phyloP scores from a whole-genome alignment of 2,797 vertebrate genomes.

The Enteromius mattozi region DNA sequence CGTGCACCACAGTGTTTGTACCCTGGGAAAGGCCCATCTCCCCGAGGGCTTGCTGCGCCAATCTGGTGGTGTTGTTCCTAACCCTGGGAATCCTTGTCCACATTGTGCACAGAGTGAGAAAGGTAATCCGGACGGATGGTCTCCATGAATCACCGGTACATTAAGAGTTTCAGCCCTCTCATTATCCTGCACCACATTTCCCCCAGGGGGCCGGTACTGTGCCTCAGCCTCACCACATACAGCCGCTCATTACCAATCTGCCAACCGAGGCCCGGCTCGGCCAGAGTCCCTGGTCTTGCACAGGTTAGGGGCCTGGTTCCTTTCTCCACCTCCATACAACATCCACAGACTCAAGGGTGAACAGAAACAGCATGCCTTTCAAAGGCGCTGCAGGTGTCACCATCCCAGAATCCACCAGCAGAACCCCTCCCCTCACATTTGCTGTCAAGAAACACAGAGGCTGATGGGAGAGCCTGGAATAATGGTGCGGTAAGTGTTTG shows the following conservation, averaged over 20 bases:
- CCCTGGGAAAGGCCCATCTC: slow-evolving; percentile 62
- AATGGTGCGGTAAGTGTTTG: slow-evolving; percentile 86
- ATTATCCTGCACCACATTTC: slow-evolving; percentile 86
- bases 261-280: slow-evolving; percentile 81
- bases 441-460: slow-evolving; percentile 80
- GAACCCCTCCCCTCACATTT: slow-evolving; percentile 69
- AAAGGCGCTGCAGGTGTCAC: slow-evolving; percentile 88
- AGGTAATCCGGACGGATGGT: slow-evolving; percentile 85
- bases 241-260: slow-evolving; percentile 86
- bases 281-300: slow-evolving; percentile 85
- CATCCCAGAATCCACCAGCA: slow-evolving; percentile 81
- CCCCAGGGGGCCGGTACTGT: slow-evolving; percentile 59
- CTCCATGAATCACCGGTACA: slow-evolving; percentile 88
- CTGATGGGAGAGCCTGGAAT: slow-evolving; percentile 77
- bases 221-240: slow-evolving; percentile 81
- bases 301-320: slow-evolving; percentile 87
- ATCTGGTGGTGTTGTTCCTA: slow-evolving; percentile 78
- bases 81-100: slow-evolving; percentile 83
- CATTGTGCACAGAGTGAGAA: slow-evolving; percentile 86
- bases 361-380: slow-evolving; percentile 85
- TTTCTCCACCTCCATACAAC: slow-evolving; percentile 84
- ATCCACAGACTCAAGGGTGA: slow-evolving; percentile 77
- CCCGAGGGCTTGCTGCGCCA: slow-evolving; percentile 63
- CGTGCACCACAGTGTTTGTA: slow-evolving; percentile 60
- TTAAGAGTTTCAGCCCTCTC: slow-evolving; percentile 84